These are phyloP conservation scores for Willowsia nigromaculata DNA, from an alignment of 2,888 invertebrate species.

Conservation along the genomic window DNA sequence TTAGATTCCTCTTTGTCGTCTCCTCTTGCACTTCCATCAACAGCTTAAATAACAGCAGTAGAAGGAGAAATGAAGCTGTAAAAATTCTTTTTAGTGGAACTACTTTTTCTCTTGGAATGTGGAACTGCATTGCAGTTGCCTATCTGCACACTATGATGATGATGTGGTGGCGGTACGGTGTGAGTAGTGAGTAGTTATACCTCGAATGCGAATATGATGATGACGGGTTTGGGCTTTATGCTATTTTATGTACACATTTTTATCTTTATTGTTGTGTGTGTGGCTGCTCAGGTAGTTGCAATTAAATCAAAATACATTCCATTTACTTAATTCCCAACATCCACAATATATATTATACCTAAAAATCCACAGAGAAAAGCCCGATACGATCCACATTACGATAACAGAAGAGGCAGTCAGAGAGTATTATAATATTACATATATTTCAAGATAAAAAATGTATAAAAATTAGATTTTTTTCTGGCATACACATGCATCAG, in stretches of 20 bases:
- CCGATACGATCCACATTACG: neutral
- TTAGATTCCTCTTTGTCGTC: constrained; percentile 14
- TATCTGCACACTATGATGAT: neutral
- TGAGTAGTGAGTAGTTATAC: no score
- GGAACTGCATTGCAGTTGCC: constrained; percentile 25
- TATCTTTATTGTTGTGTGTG: constrained; percentile 46
- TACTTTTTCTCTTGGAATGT: constrained; percentile 53
- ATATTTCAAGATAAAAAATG: constrained; percentile 29
- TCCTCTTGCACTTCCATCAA: constrained; percentile 17
- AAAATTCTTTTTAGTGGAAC: constrained; percentile 54
- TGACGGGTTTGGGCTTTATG: neutral
- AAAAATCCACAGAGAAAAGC: neutral
- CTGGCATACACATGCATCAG: neutral
- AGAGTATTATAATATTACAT: constrained; percentile 11
- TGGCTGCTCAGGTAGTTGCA: constrained; percentile 48
- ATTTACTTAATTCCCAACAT: constrained; percentile 46
- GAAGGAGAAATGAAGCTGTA: constrained; percentile 61
- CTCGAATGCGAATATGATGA: constrained; percentile 15
- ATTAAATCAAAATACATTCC: constrained; percentile 57
- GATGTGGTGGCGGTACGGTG: neutral
- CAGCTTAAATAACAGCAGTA: neutral
- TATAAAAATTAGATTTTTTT: constrained; percentile 15
- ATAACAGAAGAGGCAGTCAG: neutral
- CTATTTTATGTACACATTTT: constrained; percentile 29
- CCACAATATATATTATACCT: neutral